Conservation (phyloP, 2,888 invertebrate species). For the Dugesia japonica region DNA sequence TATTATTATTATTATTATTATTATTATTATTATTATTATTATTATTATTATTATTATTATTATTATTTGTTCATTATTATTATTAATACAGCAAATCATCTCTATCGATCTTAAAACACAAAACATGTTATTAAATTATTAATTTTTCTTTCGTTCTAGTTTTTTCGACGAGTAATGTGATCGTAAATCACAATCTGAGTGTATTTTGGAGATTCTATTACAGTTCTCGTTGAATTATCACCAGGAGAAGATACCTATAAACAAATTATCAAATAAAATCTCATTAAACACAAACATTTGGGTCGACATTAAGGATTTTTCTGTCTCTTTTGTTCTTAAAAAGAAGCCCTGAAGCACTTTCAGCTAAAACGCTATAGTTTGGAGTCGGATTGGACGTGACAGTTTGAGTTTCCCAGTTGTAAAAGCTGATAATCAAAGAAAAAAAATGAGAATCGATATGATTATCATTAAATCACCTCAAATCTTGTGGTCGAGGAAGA, state of each 20-base stretch:
- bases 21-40: too few species aligned
- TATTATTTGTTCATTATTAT: too few species aligned
- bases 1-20: too few species aligned
- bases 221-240: constrained; percentile 56
- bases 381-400: constrained; percentile 59
- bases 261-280: not conserved
- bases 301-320: constrained; percentile 61
- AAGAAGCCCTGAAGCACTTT: constrained; percentile 59
- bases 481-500: constrained; percentile 57
- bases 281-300: constrained; percentile 46
- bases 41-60: too few species aligned
- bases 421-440: constrained; percentile 46
- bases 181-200: constrained; percentile 65
- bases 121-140: too few species aligned
- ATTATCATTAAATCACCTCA: constrained; percentile 53
- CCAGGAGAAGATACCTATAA: constrained; percentile 51
- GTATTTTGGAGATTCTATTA: constrained; percentile 57
- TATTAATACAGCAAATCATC: too few species aligned
- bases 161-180: constrained; percentile 53
- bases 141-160: too few species aligned
- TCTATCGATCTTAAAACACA: too few species aligned
- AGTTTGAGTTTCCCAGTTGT: constrained; percentile 61
- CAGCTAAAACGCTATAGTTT: constrained; percentile 63
- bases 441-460: constrained; percentile 22
- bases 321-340: constrained; percentile 68